These are phyloP conservation scores for Ptiloglossa arizonensis DNA, from an alignment of 1,140 invertebrate genomes.

Conservation along the genomic window DNA sequence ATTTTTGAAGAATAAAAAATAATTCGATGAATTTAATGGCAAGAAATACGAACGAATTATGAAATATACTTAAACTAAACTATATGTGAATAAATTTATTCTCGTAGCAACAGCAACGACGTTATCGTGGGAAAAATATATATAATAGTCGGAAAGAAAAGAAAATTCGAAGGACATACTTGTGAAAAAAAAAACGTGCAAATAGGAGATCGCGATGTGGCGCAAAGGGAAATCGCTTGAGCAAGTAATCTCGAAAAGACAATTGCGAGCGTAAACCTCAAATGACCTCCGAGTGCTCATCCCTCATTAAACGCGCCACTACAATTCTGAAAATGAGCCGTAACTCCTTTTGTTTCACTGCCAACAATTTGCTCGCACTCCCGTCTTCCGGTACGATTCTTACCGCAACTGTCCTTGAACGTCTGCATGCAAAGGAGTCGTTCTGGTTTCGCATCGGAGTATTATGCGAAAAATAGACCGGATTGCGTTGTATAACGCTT, in stretches of 20 bases:
- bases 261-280: conserved; percentile 42
- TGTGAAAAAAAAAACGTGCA: background rate
- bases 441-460: conserved; percentile 1
- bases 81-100: too few species aligned
- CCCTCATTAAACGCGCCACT: conserved; percentile 37
- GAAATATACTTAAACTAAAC: too few species aligned
- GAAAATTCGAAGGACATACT: background rate
- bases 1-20: too few species aligned
- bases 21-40: too few species aligned
- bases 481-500: conserved; percentile 16
- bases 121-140: too few species aligned
- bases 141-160: background rate
- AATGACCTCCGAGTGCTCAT: conserved; percentile 21
- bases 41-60: too few species aligned
- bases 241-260: conserved; percentile 33
- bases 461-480: conserved; percentile 11
- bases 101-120: too few species aligned
- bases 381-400: conserved; percentile 33
- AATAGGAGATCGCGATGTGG: background rate
- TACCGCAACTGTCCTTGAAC: conserved; percentile 20
- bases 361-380: background rate
- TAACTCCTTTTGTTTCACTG: conserved; percentile 35
- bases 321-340: conserved; percentile 36
- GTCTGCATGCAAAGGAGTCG: background rate
- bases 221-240: conserved; percentile 34